These are phyloP conservation scores for Trissolcus brochymenae DNA, from an alignment of 2,888 invertebrate species.

Conservation along the genomic window DNA sequence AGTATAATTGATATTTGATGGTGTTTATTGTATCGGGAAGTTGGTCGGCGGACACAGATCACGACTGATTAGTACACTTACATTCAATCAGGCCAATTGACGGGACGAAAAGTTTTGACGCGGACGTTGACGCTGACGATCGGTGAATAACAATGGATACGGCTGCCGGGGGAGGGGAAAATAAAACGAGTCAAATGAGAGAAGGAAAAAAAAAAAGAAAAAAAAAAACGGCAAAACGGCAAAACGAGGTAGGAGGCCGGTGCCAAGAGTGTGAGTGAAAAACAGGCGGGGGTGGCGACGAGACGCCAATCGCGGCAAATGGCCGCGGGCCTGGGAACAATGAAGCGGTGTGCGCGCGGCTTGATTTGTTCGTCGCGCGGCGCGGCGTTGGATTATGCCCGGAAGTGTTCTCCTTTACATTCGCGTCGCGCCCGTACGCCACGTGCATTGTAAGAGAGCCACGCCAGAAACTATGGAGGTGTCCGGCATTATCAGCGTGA, in stretches of 20 bases:
- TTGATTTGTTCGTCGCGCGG: constrained; percentile 74
- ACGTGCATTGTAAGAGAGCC: constrained; percentile 32
- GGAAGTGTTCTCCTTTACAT: constrained; percentile 74
- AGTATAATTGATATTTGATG: too few species aligned
- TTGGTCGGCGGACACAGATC: too few species aligned
- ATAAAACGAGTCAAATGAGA: constrained; percentile 25
- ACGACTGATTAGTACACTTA: not conserved
- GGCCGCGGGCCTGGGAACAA: constrained; percentile 66
- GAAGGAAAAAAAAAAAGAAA: too few species aligned
- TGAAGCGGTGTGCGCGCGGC: constrained; percentile 65
- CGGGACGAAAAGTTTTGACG: constrained; percentile 1
- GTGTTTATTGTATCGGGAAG: not conserved
- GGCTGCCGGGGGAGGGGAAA: not conserved
- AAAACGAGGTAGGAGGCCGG: constrained; percentile 13
- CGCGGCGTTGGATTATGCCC: constrained; percentile 73
- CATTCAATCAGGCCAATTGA: not conserved
- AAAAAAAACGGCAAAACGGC: too few species aligned
- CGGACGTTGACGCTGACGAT: not conserved
- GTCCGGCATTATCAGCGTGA: constrained; percentile 55
- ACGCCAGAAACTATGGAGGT: constrained; percentile 18
- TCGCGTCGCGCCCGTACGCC: constrained; percentile 43
- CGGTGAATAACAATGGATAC: constrained; percentile 11
- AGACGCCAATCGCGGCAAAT: constrained; percentile 61
- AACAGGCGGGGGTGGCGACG: constrained; percentile 28
- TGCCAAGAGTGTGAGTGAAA: constrained; percentile 38